Evolutionary conservation across 1,140 invertebrate genomes (phyloP).

Genomic region (Drosophila tristis): DNA sequence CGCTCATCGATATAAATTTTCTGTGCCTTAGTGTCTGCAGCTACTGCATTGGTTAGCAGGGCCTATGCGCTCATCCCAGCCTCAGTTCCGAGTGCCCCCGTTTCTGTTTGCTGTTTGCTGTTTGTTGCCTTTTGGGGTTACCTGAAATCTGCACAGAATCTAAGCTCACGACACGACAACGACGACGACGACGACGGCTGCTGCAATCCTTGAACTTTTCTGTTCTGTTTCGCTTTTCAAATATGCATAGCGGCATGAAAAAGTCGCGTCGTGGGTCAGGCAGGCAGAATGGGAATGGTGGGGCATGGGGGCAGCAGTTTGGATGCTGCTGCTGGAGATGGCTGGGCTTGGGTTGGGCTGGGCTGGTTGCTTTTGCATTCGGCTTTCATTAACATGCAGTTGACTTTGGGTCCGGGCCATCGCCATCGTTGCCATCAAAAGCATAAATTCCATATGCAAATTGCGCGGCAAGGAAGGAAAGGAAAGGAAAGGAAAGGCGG

Average conservation of each 20-base stretch:
- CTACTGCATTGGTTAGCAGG: too few relatives aligned
- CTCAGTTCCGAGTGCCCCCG: not conserved
- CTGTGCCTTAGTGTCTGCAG: too few relatives aligned
- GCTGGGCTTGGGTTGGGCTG: not conserved
- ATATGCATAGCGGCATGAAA: conserved; percentile 63
- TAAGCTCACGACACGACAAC: conserved; percentile 60
- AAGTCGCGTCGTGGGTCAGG: conserved; percentile 24
- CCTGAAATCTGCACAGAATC: conserved; percentile 68
- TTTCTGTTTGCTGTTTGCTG: conserved; percentile 8
- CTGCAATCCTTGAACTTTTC: conserved; percentile 75
- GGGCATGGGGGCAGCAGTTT: conserved; percentile 1
- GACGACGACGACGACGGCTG: conserved; percentile 18
- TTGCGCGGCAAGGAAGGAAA: conserved; percentile 44
- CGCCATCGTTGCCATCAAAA: conserved; percentile 62
- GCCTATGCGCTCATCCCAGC: not conserved
- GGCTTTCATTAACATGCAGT: conserved; percentile 80
- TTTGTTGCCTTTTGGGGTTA: conserved; percentile 61
- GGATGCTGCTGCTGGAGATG: conserved; percentile 2
- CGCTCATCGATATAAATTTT: too few relatives aligned
- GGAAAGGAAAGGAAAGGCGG: conserved; percentile 29
- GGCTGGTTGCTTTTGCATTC: conserved; percentile 57
- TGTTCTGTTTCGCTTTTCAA: conserved; percentile 58
- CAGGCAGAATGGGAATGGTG: not conserved
- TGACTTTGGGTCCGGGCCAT: conserved; percentile 45
- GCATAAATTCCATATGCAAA: conserved; percentile 81